A percentile compares a stretch with the other conserved stretches of the same genome.
phyloP scores from a whole-genome alignment of 1,140 invertebrate species.

The Amphibalanus amphitrite region DNA sequence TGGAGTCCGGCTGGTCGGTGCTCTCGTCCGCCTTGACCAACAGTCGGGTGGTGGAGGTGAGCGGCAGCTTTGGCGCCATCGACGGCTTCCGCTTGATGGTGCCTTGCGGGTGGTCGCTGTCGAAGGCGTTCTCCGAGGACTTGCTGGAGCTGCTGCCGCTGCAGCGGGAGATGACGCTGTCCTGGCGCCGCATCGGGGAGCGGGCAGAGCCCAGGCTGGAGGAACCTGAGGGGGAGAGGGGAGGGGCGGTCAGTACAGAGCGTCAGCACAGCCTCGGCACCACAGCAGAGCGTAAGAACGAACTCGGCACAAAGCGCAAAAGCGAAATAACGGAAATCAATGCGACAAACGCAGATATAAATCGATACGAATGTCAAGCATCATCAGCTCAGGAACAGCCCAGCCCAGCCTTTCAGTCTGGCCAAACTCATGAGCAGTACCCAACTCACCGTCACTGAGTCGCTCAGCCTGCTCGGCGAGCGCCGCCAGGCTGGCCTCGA shows the following conservation, averaged over 20 bases:
- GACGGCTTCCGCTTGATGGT: constrained; percentile 78
- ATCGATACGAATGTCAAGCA: too few relatives aligned
- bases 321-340: too few relatives aligned
- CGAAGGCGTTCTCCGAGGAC: constrained; percentile 51
- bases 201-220: neutral
- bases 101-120: constrained; percentile 43
- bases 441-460: neutral
- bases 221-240: neutral
- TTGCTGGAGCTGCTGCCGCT: neutral
- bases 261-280: too few relatives aligned
- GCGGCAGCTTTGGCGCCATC: constrained; percentile 56
- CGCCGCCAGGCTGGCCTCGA: neutral
- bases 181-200: constrained; percentile 14
- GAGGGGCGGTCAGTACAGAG: neutral
- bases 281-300: too few relatives aligned
- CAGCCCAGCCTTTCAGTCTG: too few relatives aligned
- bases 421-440: too few relatives aligned
- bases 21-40: constrained; percentile 51
- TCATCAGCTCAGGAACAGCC: too few relatives aligned
- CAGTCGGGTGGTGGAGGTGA: constrained; percentile 77
- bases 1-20: neutral
- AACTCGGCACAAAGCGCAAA: too few relatives aligned
- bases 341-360: too few relatives aligned
- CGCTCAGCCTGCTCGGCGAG: neutral
- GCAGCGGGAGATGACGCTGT: constrained; percentile 7